Percentiles rank a stretch among this genome's conserved stretches.
Conservation (phyloP, 2,797 vertebrate genomes). For the Leucoraja ocellata region DNA sequence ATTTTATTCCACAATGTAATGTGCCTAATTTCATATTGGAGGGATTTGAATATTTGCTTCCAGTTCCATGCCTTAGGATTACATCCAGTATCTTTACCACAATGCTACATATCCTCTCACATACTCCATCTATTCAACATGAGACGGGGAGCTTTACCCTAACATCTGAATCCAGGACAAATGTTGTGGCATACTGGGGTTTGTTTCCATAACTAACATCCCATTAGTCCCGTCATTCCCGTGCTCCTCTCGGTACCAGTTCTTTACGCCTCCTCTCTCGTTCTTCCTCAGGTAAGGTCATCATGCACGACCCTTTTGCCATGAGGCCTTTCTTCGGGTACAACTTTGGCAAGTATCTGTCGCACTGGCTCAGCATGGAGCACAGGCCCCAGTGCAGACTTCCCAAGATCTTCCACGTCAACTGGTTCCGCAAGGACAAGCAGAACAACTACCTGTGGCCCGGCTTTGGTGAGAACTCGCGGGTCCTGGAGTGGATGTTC, state of each 20-base stretch:
- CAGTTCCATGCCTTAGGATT: too few species aligned
- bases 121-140: too few species aligned
- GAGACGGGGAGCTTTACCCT: too few species aligned
- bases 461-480: conserved; percentile 84
- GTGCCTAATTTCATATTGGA: too few species aligned
- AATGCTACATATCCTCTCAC: too few species aligned
- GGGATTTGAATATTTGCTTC: too few species aligned
- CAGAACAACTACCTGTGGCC: conserved; percentile 83
- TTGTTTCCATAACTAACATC: not conserved
- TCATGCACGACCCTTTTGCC: conserved; percentile 96
- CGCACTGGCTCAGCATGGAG: conserved; percentile 95
- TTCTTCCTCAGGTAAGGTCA: conserved; percentile 69
- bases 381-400: conserved; percentile 68
- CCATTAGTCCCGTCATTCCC: not conserved
- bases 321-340: conserved; percentile 98
- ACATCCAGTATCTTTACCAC: too few species aligned
- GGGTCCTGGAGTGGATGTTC: conserved; percentile 94
- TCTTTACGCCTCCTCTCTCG: conserved; percentile 23
- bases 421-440: conserved; percentile 88
- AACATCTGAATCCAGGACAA: not conserved
- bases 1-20: too few species aligned
- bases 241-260: not conserved
- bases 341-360: conserved; percentile 89
- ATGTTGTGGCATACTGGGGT: not conserved
- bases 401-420: conserved; percentile 92